Base-by-base conservation (phyloP, 2,797 vertebrate species). In the Notolepis coatsorum region DNA sequence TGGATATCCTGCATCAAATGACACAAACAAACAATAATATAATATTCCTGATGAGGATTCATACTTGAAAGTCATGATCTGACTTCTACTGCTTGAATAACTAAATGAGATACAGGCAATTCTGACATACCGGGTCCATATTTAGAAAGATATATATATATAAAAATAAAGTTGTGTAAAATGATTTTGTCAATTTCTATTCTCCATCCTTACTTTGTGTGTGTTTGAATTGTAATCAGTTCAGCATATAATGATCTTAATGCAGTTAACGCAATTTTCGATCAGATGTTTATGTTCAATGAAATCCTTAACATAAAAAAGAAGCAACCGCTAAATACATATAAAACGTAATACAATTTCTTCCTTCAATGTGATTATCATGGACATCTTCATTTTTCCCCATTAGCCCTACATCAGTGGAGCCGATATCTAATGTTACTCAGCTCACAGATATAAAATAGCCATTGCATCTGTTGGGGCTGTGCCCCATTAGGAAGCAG, bases 401-500 rank as follows among this genome's bases (percentile, higher is more conserved):
- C 84, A 85, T 88, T 86, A 66, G 81, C 89, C 84, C 88, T 20
- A 1, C 83, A 53, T 80, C 42, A 68, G 27, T 20, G 15, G 15
- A 58, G 13, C 20, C 61, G 61, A 58, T 43, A n/a, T 37, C 21
- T 56, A 61, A 54, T 41, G 25, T 55, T 60, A 35, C 25, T 31
- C 31, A 86, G 87, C 87, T 87, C 13, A 81, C 91, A 91, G 91
- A 93, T 89, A 24, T 20, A 31, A 35, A 9, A 51, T 51, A 10
- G 18, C 46, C 60, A 63, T 54, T 78, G 70, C 81, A 81, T 84
- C 80, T 89, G 91, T 86, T 93, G 89, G 90, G 91, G 92, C 90
- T 95, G 91, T 91, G 93, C 90, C 86, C 89, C 94, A 95, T 94
- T 94, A 94, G 92, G 93, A 92, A 94, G 92, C 92, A 94, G 93